Conservation (phyloP, 2,797 vertebrate genomes). For the Rhinophrynus dorsalis region DNA sequence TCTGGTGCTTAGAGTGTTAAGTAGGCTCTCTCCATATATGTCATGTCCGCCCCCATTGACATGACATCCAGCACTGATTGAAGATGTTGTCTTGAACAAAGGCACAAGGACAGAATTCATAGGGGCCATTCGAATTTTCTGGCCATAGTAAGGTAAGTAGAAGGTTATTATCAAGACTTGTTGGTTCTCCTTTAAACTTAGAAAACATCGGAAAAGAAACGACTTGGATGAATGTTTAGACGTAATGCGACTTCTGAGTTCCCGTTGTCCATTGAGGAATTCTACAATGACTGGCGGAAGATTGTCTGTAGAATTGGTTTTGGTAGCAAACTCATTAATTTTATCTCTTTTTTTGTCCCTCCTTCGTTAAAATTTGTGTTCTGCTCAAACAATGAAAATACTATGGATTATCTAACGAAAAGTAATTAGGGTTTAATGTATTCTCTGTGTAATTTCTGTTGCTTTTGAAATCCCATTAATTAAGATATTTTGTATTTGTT, state of each 20-base stretch:
- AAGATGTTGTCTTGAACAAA: too few relatives aligned
- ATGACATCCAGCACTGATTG: too few relatives aligned
- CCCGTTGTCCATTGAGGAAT: not conserved
- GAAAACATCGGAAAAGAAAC: slow-evolving; percentile 8
- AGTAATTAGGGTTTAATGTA: slow-evolving; percentile 42
- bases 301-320: slow-evolving; percentile 17
- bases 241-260: not conserved
- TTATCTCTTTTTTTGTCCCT: slow-evolving; percentile 16
- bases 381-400: slow-evolving; percentile 15
- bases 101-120: too few relatives aligned
- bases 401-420: slow-evolving; percentile 34
- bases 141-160: too few relatives aligned
- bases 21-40: too few relatives aligned
- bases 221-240: slow-evolving; percentile 2
- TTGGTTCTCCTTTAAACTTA: too few relatives aligned
- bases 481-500: slow-evolving; percentile 7
- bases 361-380: slow-evolving; percentile 20
- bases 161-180: too few relatives aligned
- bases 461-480: slow-evolving; percentile 38
- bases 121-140: too few relatives aligned
- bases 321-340: slow-evolving; percentile 40
- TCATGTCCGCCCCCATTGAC: too few relatives aligned
- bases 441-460: slow-evolving; percentile 32
- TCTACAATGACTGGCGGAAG: slow-evolving; percentile 20
- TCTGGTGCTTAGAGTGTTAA: too few relatives aligned